Base-by-base conservation (phyloP, 2,888 invertebrate genomes). In the Luperina nickerlii region DNA sequence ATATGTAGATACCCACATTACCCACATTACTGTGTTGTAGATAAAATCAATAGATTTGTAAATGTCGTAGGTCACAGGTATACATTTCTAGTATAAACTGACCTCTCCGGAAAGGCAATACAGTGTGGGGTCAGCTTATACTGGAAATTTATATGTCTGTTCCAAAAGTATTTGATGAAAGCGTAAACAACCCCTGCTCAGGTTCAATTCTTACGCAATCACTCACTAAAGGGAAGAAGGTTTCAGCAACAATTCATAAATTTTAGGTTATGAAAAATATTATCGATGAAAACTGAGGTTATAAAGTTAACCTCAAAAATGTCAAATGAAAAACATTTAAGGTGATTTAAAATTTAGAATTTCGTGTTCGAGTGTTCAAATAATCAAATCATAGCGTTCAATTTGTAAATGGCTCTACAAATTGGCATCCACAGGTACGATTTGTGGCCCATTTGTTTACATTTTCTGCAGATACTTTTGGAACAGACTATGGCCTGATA, bases 21-120 rank as follows among this genome's bases (percentile, higher is more conserved):
- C 48, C 45, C 74, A 79, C 60, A 79, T 76, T 78, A 80, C 57
- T 18, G 66, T 75, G 32, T 60, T 27, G n/a, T 72, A 70, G 84
- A 81, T 82, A 80, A 78, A 87, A 87, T 86, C 78, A 81, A 87
- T 81, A 74, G 62, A 84, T 88, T 87, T 79, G 72, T 82, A 65
- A 85, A 88, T 83, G 82, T 84, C 88, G 76, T 72, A 84, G 84
- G 74, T 87, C 78, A 79, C 32, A 62, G 27, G 13, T 32, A 8
- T 20, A 51, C 13, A 48, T 32, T 54, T 32, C 51, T n/a, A 6
- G 32, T 32, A 11, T 32, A 54, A 54, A 9, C 32, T 70, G 54
- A 24, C 24, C 13, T 70, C 51, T 24, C 1, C 24, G 15, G 2
- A 70, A 27, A 32, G 6, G 2, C 8, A 24, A 32, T 51, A 32